Base-by-base conservation (phyloP, 2,888 invertebrate species). In the Ormyrus pomaceus region DNA sequence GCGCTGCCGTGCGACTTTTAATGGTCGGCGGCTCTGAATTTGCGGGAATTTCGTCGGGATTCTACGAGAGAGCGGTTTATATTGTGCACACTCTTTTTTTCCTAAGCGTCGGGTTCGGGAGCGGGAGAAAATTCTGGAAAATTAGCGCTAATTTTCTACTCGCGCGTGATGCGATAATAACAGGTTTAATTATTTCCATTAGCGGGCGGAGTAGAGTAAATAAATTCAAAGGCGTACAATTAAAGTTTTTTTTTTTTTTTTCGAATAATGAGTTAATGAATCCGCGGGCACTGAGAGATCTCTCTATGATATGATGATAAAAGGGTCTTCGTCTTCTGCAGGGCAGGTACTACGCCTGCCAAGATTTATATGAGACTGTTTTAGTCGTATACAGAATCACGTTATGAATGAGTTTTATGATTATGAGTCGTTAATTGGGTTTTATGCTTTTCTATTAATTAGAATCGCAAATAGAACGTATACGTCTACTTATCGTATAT, bases 381-480 rank as follows among this genome's bases (percentile, higher is more conserved):
- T 51, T 51, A 10, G 46, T 55, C n/a, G 56, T 13, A 13, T 7
- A 48, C 58, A 48, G 46, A 5, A 7, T 58, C 7, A 13, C 13
- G 6, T 53, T 58, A 58, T 53, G 55, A 48, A 69, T 13, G 59
- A 45, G 45, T 19, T 68, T 68, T 55, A 68, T 55, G 68, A n/a
- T 11, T 59, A 50, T 50, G 59, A 50, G 50, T 70, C 50, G 70
- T 13, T 59, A 59, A 59, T 70, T 59, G 50, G 59, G 50, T 5
- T 70, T 70, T 50, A 70, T 19, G 50, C 8, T 45, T 11, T 58
- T 10, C 50, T 19, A 58, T 59, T 50, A 59, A 70, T 70, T 56
- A 56, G 50, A 66, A 50, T 51, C 50, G 65, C 51, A 66, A 34
- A 66, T 51, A 34, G 34, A 6, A 65, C 13, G 50, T 2, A 34